Evolutionary conservation across 2,888 invertebrate species (phyloP).

Genomic region (Arge pagana): DNA sequence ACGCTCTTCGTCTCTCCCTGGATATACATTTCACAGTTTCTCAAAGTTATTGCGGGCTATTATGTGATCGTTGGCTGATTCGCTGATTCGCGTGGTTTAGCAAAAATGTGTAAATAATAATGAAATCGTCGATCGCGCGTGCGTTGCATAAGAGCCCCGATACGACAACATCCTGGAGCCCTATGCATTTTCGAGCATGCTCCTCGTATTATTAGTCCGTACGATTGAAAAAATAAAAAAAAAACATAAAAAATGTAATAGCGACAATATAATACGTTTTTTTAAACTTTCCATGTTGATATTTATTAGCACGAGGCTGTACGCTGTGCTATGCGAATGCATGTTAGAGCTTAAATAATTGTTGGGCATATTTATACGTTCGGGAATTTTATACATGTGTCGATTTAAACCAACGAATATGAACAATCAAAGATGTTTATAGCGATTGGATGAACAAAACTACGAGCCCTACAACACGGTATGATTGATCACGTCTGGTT

Average conservation of each 20-base stretch:
- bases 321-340: conserved; percentile 50
- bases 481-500: no score
- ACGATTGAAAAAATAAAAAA: background rate
- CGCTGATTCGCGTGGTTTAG: no score
- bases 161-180: conserved; percentile 42
- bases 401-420: background rate
- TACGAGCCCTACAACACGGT: no score
- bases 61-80: conserved; percentile 37
- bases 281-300: conserved; percentile 42
- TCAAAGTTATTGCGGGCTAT: conserved; percentile 49
- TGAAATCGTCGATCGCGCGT: background rate
- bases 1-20: conserved; percentile 26
- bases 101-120: background rate
- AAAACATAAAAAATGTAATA: background rate
- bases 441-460: background rate
- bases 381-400: conserved; percentile 8
- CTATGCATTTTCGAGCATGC: conserved; percentile 50
- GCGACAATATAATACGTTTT: conserved; percentile 19
- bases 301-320: conserved; percentile 41
- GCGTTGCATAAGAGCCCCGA: conserved; percentile 51
- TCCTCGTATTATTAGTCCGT: conserved; percentile 36
- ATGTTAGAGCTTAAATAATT: conserved; percentile 47
- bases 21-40: conserved; percentile 56
- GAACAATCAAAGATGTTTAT: conserved; percentile 5
- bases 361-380: conserved; percentile 20